Evolutionary conservation across 2,113 vertebrate genomes (phyloP).

Genomic region (Lathamus discolor): DNA sequence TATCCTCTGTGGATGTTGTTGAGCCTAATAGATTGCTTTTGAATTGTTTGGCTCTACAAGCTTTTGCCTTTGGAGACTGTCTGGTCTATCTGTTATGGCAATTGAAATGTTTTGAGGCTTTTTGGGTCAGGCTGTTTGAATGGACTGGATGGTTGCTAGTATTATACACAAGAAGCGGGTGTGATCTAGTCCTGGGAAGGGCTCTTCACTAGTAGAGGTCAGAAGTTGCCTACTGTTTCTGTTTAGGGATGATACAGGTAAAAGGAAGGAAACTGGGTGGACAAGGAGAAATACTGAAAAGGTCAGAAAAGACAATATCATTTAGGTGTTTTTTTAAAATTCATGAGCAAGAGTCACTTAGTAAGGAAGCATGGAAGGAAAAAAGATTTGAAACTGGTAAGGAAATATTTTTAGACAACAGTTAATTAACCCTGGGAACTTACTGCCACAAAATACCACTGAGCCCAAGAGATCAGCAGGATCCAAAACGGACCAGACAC

Average conservation of each 20-base stretch:
- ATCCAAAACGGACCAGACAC: neutral
- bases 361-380: neutral
- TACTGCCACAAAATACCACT: neutral
- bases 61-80: neutral
- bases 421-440: constrained; percentile 10
- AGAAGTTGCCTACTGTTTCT: neutral
- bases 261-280: neutral
- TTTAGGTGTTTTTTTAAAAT: neutral
- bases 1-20: neutral
- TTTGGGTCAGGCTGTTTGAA: neutral
- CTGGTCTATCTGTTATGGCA: neutral
- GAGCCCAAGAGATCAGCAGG: neutral
- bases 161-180: neutral
- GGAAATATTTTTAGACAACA: constrained; percentile 11
- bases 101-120: neutral
- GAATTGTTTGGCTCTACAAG: neutral
- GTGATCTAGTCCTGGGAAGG: neutral
- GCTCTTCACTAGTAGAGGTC: neutral
- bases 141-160: neutral
- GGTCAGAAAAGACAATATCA: neutral
- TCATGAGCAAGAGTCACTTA: neutral
- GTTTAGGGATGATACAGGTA: neutral
- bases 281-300: neutral
- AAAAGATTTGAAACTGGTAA: neutral
- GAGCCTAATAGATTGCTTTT: neutral